phyloP scores from a whole-genome alignment of 2,888 invertebrate species.

The Aphrophora alni region DNA sequence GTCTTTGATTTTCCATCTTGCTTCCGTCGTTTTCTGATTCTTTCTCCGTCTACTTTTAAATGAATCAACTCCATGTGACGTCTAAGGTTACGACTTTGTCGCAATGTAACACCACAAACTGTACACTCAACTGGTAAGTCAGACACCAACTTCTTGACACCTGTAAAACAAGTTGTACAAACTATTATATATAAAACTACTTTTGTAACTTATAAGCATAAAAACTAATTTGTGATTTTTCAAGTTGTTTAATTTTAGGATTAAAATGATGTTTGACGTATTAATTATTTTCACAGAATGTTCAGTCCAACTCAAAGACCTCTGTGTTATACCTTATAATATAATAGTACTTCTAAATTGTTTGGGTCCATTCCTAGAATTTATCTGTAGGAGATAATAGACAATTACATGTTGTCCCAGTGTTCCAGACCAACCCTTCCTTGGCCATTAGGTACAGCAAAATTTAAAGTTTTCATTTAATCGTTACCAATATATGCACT shows the following conservation, averaged over 20 bases:
- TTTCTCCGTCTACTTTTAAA: slow-evolving; percentile 36
- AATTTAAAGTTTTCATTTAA: too few species aligned
- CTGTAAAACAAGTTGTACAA: slow-evolving; percentile 6
- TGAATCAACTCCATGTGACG: slow-evolving; percentile 51
- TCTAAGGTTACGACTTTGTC: slow-evolving; percentile 50
- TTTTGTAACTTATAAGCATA: background rate
- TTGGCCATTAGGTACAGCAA: too few species aligned
- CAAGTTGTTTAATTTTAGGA: background rate
- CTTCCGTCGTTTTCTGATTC: background rate
- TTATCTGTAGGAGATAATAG: too few species aligned
- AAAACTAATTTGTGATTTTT: background rate
- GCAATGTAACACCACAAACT: slow-evolving; percentile 49
- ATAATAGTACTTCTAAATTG: too few species aligned
- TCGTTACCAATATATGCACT: too few species aligned
- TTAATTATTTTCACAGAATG: too few species aligned
- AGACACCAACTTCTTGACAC: slow-evolving; percentile 47
- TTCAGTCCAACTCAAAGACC: too few species aligned
- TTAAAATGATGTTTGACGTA: too few species aligned
- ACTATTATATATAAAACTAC: background rate
- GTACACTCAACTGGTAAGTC: slow-evolving; percentile 51
- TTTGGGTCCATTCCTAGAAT: too few species aligned
- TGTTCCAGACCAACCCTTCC: too few species aligned
- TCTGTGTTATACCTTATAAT: too few species aligned
- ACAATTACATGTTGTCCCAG: too few species aligned
- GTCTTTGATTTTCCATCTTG: background rate